Evolutionary conservation across 2,113 vertebrate species (phyloP).

Genomic region (Zosterops lateralis): DNA sequence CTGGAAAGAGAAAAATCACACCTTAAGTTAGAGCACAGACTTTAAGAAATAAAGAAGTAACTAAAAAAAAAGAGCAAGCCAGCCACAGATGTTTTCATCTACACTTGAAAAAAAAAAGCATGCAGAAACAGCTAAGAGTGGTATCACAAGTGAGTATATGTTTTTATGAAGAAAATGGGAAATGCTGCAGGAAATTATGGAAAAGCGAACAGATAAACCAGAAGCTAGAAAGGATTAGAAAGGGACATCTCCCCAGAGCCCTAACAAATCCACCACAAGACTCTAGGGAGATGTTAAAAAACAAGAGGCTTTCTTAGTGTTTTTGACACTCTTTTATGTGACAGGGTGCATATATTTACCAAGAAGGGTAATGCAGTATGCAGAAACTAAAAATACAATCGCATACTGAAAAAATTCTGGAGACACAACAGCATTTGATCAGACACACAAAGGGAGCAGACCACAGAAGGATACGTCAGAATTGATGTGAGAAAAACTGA

Average conservation of each 20-base stretch:
- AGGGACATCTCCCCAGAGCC: not conserved
- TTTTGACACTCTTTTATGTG: not conserved
- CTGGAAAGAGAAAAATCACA: not conserved
- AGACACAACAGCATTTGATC: not conserved
- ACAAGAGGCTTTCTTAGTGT: not conserved
- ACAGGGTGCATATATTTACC: not conserved
- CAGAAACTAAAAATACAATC: not conserved
- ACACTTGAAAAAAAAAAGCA: not conserved
- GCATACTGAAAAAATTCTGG: not conserved
- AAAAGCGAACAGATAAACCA: not conserved
- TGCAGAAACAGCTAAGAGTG: not conserved
- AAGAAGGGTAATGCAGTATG: not conserved
- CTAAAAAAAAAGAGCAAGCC: not conserved
- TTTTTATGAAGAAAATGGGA: not conserved
- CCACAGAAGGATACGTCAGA: not conserved
- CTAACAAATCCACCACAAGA: not conserved
- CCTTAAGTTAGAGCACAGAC: not conserved
- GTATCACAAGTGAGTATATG: not conserved
- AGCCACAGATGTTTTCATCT: not conserved
- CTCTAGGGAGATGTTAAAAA: not conserved
- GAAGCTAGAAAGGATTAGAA: conserved; percentile 2
- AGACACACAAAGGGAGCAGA: not conserved
- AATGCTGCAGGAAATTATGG: not conserved
- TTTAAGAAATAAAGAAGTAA: not conserved
- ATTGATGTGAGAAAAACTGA: not conserved